These are phyloP conservation scores for Sebastes alutus DNA, from an alignment of 2,797 vertebrate genomes.

Conservation along the genomic window DNA sequence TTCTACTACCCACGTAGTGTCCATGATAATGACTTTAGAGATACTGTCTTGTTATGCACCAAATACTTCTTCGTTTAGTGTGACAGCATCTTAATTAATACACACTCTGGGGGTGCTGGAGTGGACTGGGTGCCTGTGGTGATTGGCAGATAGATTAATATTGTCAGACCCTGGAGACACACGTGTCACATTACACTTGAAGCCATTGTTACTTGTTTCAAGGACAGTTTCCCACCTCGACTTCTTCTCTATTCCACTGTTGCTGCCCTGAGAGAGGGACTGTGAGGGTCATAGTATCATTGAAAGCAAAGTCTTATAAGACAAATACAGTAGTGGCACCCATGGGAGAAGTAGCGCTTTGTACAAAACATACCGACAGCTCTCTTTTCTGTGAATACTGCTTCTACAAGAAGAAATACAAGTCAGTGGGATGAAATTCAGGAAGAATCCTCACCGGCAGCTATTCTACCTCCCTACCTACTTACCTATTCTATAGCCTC, in stretches of 20 bases:
- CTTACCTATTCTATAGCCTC: background rate
- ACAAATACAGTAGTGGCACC: conserved; percentile 25
- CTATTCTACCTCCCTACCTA: background rate
- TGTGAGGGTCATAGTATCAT: conserved; percentile 44
- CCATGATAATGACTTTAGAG: conserved; percentile 83
- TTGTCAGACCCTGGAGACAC: conserved; percentile 88
- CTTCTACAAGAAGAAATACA: background rate
- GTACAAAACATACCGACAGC: conserved; percentile 24
- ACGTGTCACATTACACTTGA: conserved; percentile 86
- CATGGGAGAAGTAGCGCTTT: conserved; percentile 20
- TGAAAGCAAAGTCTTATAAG: conserved; percentile 35
- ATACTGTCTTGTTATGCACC: conserved; percentile 83
- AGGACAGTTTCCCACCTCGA: conserved; percentile 82
- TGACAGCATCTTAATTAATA: conserved; percentile 89
- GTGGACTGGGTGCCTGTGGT: conserved; percentile 78
- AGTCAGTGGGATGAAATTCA: background rate
- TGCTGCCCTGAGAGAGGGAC: conserved; percentile 40
- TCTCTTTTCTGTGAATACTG: background rate
- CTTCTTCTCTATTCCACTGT: conserved; percentile 17
- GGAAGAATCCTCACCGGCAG: background rate
- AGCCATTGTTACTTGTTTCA: conserved; percentile 85
- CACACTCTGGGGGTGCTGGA: conserved; percentile 81
- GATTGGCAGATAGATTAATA: conserved; percentile 95
- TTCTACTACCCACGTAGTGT: conserved; percentile 52
- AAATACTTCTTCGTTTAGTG: conserved; percentile 81